A percentile compares a stretch with the other conserved stretches of the same genome.
These are phyloP conservation scores for Pongo pygmaeus DNA, from an alignment of 2,113 vertebrate genomes.

Conservation along the genomic window DNA sequence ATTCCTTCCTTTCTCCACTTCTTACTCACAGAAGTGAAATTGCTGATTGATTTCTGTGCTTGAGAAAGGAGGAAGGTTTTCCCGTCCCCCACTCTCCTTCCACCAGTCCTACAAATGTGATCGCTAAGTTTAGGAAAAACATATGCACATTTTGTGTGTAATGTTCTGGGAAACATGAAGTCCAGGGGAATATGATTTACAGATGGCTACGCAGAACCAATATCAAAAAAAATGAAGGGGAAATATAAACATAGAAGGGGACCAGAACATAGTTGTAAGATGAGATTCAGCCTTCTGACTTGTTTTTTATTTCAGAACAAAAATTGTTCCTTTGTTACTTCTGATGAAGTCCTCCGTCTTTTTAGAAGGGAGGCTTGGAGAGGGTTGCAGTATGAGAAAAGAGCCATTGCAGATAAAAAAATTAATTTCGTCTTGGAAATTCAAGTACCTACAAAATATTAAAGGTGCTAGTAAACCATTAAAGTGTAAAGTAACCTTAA, in stretches of 20 bases:
- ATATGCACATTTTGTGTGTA: neutral
- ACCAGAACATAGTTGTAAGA: neutral
- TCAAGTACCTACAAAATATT: neutral
- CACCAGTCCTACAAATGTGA: neutral
- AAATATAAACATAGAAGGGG: neutral
- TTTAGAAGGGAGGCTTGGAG: neutral
- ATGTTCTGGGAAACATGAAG: neutral
- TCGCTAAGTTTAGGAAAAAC: neutral
- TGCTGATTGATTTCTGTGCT: neutral
- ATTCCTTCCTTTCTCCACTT: neutral
- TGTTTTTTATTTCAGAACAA: constrained; percentile 43
- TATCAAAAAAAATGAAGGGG: neutral
- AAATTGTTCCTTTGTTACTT: neutral
- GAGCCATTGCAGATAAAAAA: neutral
- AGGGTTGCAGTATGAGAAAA: neutral
- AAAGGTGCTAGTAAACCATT: neutral
- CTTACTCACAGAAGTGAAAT: neutral
- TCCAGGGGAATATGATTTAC: neutral
- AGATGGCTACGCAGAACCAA: neutral
- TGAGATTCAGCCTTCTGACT: neutral
- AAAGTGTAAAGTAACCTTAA: neutral
- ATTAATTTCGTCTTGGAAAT: neutral
- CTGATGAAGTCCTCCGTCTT: neutral
- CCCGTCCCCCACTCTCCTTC: fast-evolving
- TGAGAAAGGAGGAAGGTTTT: neutral